phyloP scores from a whole-genome alignment of 1,140 invertebrate genomes.

The Meteorus sp. region DNA sequence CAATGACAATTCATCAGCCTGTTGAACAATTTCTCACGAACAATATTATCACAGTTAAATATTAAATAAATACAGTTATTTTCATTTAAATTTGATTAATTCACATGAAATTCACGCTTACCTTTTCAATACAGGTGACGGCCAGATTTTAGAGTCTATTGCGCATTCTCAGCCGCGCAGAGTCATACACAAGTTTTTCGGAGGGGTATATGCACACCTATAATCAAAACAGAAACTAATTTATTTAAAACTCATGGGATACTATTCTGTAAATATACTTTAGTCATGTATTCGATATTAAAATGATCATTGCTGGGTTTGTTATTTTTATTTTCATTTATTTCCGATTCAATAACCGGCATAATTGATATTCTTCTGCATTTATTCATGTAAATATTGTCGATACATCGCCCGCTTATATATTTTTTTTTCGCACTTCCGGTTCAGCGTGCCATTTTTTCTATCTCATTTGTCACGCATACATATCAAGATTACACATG shows the following conservation, averaged over 20 bases:
- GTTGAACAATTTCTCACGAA: constrained; percentile 20
- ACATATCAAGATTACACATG: too few relatives aligned
- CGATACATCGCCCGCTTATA: too few relatives aligned
- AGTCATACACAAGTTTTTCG: constrained; percentile 27
- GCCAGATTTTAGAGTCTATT: constrained; percentile 46
- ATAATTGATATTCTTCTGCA: too few relatives aligned
- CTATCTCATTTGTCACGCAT: too few relatives aligned
- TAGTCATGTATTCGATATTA: too few relatives aligned
- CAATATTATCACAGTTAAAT: not conserved
- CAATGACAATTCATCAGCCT: constrained; percentile 42
- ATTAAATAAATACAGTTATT: not conserved
- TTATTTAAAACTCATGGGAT: not conserved
- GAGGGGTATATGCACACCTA: constrained; percentile 9
- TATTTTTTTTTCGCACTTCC: too few relatives aligned
- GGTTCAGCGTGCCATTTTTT: too few relatives aligned
- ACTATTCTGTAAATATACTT: too few relatives aligned
- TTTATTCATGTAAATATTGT: too few relatives aligned
- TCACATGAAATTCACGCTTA: constrained; percentile 38
- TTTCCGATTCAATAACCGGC: too few relatives aligned
- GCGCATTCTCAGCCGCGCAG: constrained; percentile 46
- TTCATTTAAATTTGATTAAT: constrained; percentile 25
- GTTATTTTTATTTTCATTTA: not conserved
- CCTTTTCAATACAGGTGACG: constrained; percentile 56
- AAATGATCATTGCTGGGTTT: not conserved
- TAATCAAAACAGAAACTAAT: constrained; percentile 37